Evolutionary conservation across 2,113 vertebrate genomes (phyloP), one percentile per base, ranked within the genome.

Genomic region (Pygathrix nemaeus): DNA sequence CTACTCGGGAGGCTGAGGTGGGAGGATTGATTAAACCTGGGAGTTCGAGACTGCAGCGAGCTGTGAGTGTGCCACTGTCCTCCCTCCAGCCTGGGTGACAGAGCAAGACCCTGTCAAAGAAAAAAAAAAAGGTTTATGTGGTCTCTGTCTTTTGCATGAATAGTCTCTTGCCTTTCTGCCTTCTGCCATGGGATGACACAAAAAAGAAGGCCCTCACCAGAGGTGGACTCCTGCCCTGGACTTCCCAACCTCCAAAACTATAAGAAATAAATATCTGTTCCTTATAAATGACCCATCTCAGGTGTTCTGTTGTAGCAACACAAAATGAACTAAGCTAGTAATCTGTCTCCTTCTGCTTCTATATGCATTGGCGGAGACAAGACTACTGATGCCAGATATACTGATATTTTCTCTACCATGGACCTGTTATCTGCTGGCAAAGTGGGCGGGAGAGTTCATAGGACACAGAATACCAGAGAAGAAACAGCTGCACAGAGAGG

Each of bases 291-390:
- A 76, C 40, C 40, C 40, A 30, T 27, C 25, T 76, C 75, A 32
- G 43, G 75, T 45, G 43, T 48, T 78, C 16, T 18, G 40, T 30
- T 48, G 27, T 17, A 32, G 27, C 27, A 48, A 78, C 75, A 32
- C 8, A 5, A 48, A 48, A 48, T 30, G 43, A 16, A 78, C 75
- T 48, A 78, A 78, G 75, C 45, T 16, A 48, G 16, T 32, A 85
- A 86, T 73, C 18, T 52, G 96, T 93, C 45, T 92, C 52, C 70
- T 66, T 95, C 72, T 82, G 61, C 86, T 75, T 95, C 78, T 89
- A 57, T 59, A 64, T 32, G 23, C 38, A 32, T 16, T 75, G 68
- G 12, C 50, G 80, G 32, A 88, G 48, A 88, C 21, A 20, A 96
- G 35, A 32, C 23, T 35, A n/a, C 50, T n/a, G 23, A 40, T 80